phyloP scores from a whole-genome alignment of 2,888 invertebrate species.

The Empis livida region DNA sequence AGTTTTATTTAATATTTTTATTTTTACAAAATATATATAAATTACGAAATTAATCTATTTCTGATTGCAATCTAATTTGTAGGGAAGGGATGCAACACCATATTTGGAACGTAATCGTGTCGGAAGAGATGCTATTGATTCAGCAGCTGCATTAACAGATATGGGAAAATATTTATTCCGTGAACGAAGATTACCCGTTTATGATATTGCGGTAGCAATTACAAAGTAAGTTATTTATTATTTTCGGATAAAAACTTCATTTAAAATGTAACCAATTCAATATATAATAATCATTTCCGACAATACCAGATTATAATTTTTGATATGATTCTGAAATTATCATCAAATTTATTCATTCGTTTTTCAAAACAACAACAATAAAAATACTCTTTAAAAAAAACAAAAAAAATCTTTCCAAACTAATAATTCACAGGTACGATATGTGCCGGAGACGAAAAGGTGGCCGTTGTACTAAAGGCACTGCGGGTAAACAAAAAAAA shows the following conservation, averaged over 20 bases:
- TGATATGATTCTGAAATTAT: too few species aligned
- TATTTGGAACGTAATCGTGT: constrained; percentile 88
- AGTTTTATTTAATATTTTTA: too few species aligned
- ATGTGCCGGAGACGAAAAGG: constrained; percentile 95
- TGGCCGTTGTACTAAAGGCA: constrained; percentile 95
- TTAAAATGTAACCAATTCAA: too few species aligned
- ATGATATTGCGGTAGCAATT: constrained; percentile 90
- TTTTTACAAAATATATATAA: too few species aligned
- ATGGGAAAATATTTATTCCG: constrained; percentile 96
- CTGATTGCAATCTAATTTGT: constrained; percentile 14
- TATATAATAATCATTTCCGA: too few species aligned
- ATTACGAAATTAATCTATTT: constrained; percentile 5
- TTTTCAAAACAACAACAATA: too few species aligned
- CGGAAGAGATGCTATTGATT: constrained; percentile 87
- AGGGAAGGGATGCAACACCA: constrained; percentile 91
- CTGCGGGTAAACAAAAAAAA: constrained; percentile 71
- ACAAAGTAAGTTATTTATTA: constrained; percentile 65
- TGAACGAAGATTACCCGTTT: constrained; percentile 84
- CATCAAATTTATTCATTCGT: too few species aligned
- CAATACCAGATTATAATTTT: too few species aligned
- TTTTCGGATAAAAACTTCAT: not conserved
- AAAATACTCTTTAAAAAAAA: too few species aligned
- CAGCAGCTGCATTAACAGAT: constrained; percentile 86
- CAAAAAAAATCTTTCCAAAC: too few species aligned
- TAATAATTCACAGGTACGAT: constrained; percentile 63